Base-by-base conservation (phyloP, 2,888 invertebrate genomes). In the Cephalotes varians region DNA sequence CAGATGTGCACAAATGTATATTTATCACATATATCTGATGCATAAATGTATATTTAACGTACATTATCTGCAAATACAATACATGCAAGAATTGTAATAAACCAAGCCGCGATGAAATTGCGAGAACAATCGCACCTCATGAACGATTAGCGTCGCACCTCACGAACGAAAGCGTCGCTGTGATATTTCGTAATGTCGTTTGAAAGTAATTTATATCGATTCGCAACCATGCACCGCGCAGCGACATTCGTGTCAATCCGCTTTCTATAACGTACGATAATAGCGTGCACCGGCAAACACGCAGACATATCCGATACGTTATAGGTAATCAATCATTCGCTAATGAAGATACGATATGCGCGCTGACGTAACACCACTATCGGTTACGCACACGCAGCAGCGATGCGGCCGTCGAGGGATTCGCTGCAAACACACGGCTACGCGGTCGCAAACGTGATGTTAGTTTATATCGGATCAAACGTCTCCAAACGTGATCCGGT, bases 291-390 rank as follows among this genome's bases (percentile, higher is more conserved):
- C 60, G 56, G 47, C 65, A 76, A 76, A 58, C 76, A 76, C 76
- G 64, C 34, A 72, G 56, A 54, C 64, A 64, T 51, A 54, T 56
- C 62, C 77, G 60, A 76, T 79, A 76, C 69, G 71, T 40, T 62
- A 56, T 77, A 77, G 74, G 56, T 74, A 82, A 82, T 82, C 79
- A 74, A 82, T 82, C 82, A 82, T 79, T 82, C 54, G 51, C 77
- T 82, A 82, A 82, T 79, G 82, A 82, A 82, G 82, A 79, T 74
- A 69, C 79, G 79, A 82, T 82, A 82, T 79, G 82, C 74, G 82
- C 79, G 54, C 67, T 65, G 62, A 79, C 82, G 69, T 69, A 77
- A 83, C 80, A 81, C 79, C 58, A 79, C 69, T 65, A 81, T 81
- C 74, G 51, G 54, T 76, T 81, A 64, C 81, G 77, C 81, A 67